phyloP scores from a whole-genome alignment of 2,113 vertebrate species.

The Gadus macrocephalus region DNA sequence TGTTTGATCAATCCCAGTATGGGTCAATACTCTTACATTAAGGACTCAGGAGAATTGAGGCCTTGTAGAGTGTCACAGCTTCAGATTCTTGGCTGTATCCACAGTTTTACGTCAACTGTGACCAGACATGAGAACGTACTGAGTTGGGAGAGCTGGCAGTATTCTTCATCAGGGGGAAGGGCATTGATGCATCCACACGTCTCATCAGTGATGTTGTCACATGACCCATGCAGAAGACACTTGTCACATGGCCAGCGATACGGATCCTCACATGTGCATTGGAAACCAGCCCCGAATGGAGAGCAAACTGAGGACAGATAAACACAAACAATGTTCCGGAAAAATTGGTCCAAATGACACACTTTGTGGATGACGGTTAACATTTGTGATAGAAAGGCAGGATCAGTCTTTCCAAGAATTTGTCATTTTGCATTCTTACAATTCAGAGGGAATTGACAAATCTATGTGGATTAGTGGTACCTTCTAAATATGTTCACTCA shows the following conservation, averaged over 20 bases:
- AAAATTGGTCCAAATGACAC: not conserved
- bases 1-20: too few species aligned
- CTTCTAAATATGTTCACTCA: too few species aligned
- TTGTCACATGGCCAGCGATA: conserved; percentile 33
- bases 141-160: conserved; percentile 1
- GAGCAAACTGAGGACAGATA: conserved; percentile 30
- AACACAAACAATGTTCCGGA: not conserved
- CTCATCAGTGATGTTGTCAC: conserved; percentile 14
- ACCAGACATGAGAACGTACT: not conserved
- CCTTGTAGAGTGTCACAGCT: too few species aligned
- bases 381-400: too few species aligned
- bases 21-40: too few species aligned
- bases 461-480: too few species aligned
- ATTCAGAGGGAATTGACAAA: too few species aligned
- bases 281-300: conserved; percentile 11
- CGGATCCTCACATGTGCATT: conserved; percentile 31
- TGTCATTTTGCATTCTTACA: too few species aligned
- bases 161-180: conserved; percentile 16
- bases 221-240: conserved; percentile 30
- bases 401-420: too few species aligned
- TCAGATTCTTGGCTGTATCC: not conserved
- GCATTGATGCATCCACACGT: conserved; percentile 35
- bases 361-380: too few species aligned
- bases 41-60: not conserved
- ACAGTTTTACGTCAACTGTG: not conserved